Evolutionary conservation across 2,888 invertebrate species (phyloP).

Genomic region (Acanthacorydalis orientalis): DNA sequence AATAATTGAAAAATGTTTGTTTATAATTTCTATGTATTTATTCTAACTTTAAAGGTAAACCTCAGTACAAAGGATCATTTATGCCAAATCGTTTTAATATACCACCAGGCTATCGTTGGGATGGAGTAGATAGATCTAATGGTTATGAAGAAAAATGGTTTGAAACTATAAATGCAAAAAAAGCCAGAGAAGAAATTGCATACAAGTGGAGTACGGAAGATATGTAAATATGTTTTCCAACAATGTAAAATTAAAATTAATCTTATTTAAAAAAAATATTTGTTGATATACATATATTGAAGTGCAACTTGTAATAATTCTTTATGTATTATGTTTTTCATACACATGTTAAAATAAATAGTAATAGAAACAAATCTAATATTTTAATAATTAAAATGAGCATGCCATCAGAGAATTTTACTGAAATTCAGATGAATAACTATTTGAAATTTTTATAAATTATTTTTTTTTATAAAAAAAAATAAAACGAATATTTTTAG

Average conservation of each 20-base stretch:
- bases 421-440: too few species aligned
- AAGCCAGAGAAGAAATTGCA: slow-evolving; percentile 66
- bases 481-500: too few species aligned
- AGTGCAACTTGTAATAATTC: too few species aligned
- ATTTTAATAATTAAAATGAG: too few species aligned
- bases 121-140: slow-evolving; percentile 93
- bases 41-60: slow-evolving; percentile 32
- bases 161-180: slow-evolving; percentile 52
- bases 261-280: neutral
- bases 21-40: slow-evolving; percentile 10
- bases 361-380: too few species aligned
- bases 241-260: neutral
- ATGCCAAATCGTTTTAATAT: slow-evolving; percentile 88
- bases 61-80: slow-evolving; percentile 66
- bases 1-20: neutral
- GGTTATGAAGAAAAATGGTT: slow-evolving; percentile 90
- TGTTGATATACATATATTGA: neutral
- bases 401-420: too few species aligned
- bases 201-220: slow-evolving; percentile 93
- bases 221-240: slow-evolving; percentile 41
- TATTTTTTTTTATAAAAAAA: too few species aligned
- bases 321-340: too few species aligned
- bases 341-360: too few species aligned
- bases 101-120: slow-evolving; percentile 91
- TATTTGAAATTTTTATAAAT: too few species aligned